Percentiles rank a stretch among this genome's conserved stretches.
These are phyloP conservation scores for Hyles euphorbiae DNA, from an alignment of 1,140 invertebrate genomes.

Conservation along the genomic window DNA sequence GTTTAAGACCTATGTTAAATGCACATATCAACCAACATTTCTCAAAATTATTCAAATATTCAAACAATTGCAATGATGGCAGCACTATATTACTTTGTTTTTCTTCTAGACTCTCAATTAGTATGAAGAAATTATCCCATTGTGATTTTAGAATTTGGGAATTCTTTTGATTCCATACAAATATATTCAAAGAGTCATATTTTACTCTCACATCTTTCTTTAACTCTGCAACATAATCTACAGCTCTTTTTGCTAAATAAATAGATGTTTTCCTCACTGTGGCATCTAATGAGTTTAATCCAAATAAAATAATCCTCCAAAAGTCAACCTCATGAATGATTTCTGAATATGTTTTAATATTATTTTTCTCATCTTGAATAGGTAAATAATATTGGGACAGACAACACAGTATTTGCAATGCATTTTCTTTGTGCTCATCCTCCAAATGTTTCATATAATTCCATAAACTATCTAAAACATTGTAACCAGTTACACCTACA, in stretches of 20 bases:
- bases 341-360: conserved; percentile 29
- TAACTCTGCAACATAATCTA: conserved; percentile 39
- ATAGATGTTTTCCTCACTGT: conserved; percentile 43
- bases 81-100: conserved; percentile 64
- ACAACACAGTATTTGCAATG: conserved; percentile 47
- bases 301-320: conserved; percentile 47
- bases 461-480: conserved; percentile 59
- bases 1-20: conserved; percentile 52
- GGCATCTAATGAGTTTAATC: conserved; percentile 34
- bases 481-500: conserved; percentile 36
- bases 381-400: conserved; percentile 59
- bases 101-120: conserved; percentile 62
- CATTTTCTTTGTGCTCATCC: conserved; percentile 17
- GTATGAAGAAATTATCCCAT: conserved; percentile 58
- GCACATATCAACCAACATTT: conserved; percentile 52
- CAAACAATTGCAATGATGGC: conserved; percentile 55
- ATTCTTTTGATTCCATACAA: conserved; percentile 40
- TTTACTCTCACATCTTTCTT: conserved; percentile 39
- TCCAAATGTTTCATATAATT: conserved; percentile 31
- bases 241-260: conserved; percentile 54
- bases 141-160: conserved; percentile 27
- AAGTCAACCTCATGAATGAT: conserved; percentile 41
- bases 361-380: conserved; percentile 18
- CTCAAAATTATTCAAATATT: conserved; percentile 31
- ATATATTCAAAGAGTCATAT: conserved; percentile 22